Base-by-base conservation (phyloP, 2,797 vertebrate species). In the Rhinatrema bivittatum region DNA sequence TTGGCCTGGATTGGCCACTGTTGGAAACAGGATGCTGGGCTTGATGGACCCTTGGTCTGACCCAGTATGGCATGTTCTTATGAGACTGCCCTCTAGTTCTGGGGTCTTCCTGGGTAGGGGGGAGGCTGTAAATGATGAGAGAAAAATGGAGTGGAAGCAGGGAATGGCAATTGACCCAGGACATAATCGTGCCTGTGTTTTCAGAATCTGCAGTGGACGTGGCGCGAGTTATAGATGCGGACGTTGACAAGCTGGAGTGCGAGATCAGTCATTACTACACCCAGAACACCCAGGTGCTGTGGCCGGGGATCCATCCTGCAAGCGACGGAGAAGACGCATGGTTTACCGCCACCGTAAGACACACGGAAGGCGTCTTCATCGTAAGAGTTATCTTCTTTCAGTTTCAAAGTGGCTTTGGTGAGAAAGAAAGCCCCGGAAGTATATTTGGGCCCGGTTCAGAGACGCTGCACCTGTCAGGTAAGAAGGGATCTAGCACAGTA, bases 191-290 rank as follows among this genome's bases (percentile, higher is more conserved):
- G n/a, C n/a, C n/a, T n/a, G n/a, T n/a, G n/a, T n/a, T n/a, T 29
- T 9, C 17, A 86, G 87, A 44, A 3, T 72, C 75, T 8, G 78
- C 68, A n/a, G 9, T 78, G 50, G 74, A 85, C 20, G 42, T 86
- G 39, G 59, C 55, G 25, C 56, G 14, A 2, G 65, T 68, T 19
- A 3, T 74, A 12, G 38, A 66, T 2, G 57, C 44, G 8, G 67
- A 50, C 1, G 31, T 26, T 2, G 56, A 79, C 0, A 25, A 56
- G 6, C 6, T 86, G 22, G 53, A 76, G 25, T 90, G 86, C 56
- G 71, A 74, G 32, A 44, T 88, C 33, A 71, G 34, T 4, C 62
- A 76, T 21, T 81, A 79, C 65, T 76, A 56, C 8, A 72, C 76
- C 13, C 40, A 42, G 2, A 65, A 71, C 10, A 72, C 63, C 13